phyloP scores from a whole-genome alignment of 2,797 vertebrate species.

The Gymnodraco acuticeps region DNA sequence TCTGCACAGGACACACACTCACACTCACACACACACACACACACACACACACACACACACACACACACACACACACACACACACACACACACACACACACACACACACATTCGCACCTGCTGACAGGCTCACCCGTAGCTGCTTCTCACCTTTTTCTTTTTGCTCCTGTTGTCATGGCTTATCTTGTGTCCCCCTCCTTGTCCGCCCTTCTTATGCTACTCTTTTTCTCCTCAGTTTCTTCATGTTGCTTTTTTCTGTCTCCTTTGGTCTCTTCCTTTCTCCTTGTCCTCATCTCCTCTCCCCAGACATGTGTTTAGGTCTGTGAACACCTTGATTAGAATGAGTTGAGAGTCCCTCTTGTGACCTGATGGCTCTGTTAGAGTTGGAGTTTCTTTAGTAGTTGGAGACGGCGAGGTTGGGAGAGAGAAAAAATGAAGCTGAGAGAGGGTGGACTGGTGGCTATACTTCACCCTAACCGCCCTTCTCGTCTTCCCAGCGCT shows the following conservation, averaged over 20 bases:
- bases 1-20: slow-evolving; percentile 67
- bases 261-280: neutral
- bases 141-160: slow-evolving; percentile 43
- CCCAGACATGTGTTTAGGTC: slow-evolving; percentile 43
- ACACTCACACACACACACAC: slow-evolving; percentile 46
- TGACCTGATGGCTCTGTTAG: slow-evolving; percentile 55
- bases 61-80: neutral
- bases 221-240: slow-evolving; percentile 8
- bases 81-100: too few species aligned
- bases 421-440: slow-evolving; percentile 41
- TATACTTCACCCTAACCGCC: slow-evolving; percentile 62
- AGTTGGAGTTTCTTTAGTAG: slow-evolving; percentile 41
- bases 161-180: slow-evolving; percentile 14
- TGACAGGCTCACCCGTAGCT: slow-evolving; percentile 58
- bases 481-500: slow-evolving; percentile 28
- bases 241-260: slow-evolving; percentile 3
- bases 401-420: slow-evolving; percentile 20
- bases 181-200: slow-evolving; percentile 37
- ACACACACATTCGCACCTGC: slow-evolving; percentile 8
- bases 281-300: slow-evolving; percentile 16
- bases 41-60: neutral
- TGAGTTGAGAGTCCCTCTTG: slow-evolving; percentile 36
- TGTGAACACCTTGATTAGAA: slow-evolving; percentile 46
- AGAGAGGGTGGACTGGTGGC: slow-evolving; percentile 58
- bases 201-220: slow-evolving; percentile 14